Percentiles rank a stretch among this genome's conserved stretches.
Conservation (phyloP, 2,888 invertebrate species). For the Congeria kusceri region DNA sequence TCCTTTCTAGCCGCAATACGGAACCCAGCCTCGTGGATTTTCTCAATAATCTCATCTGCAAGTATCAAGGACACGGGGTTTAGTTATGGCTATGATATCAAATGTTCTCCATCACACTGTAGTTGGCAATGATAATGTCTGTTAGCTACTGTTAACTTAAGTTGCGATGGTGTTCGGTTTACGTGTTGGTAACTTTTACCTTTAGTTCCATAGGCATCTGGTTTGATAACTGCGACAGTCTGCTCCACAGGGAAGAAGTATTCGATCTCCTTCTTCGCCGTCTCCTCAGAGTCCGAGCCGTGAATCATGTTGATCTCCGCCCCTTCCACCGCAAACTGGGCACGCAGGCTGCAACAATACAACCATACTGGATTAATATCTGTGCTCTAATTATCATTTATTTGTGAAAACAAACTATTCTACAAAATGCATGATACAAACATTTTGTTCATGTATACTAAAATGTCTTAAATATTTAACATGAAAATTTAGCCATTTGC, state of each 20-base stretch:
- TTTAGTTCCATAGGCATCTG: conserved; percentile 82
- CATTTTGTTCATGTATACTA: no score
- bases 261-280: conserved; percentile 82
- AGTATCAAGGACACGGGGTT: conserved; percentile 10
- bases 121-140: no score
- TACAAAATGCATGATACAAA: no score
- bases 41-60: conserved; percentile 84
- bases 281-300: conserved; percentile 80
- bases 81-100: neutral
- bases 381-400: no score
- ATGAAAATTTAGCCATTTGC: no score
- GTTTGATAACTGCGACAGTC: conserved; percentile 85
- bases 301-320: conserved; percentile 82
- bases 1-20: conserved; percentile 84
- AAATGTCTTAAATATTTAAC: no score
- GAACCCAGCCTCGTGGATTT: conserved; percentile 84
- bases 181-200: conserved; percentile 83
- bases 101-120: no score
- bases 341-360: conserved; percentile 79
- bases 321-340: conserved; percentile 81
- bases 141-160: conserved; percentile 77
- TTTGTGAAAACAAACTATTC: no score
- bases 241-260: conserved; percentile 85
- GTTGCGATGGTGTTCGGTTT: conserved; percentile 84
- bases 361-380: no score